These are phyloP conservation scores for Sylvia borin DNA, from an alignment of 2,797 vertebrate genomes.

Conservation along the genomic window DNA sequence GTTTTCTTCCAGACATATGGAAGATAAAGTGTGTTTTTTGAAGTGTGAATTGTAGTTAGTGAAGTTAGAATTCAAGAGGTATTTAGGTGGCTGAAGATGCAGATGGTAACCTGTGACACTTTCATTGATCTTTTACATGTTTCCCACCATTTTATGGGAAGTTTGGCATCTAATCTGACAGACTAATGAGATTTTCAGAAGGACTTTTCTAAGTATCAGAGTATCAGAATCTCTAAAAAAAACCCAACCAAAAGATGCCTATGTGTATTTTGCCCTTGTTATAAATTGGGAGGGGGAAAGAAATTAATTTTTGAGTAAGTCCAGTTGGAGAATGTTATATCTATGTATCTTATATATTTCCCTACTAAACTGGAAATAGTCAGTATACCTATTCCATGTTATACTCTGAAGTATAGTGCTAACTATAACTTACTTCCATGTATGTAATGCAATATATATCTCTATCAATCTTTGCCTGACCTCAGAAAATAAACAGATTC, in stretches of 20 bases:
- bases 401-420: not conserved
- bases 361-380: not conserved
- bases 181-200: not conserved
- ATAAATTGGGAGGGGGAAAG: not conserved
- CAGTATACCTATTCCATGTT: not conserved
- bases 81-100: not conserved
- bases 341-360: not conserved
- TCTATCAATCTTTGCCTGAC: not conserved
- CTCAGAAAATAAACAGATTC: constrained; percentile 36
- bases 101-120: not conserved
- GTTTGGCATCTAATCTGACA: not conserved
- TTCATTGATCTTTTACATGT: not conserved
- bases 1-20: not conserved
- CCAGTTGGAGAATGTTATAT: not conserved
- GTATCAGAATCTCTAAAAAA: not conserved
- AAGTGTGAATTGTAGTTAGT: not conserved
- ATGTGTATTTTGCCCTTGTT: not conserved
- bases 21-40: not conserved
- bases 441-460: not conserved
- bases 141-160: not conserved
- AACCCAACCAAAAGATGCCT: not conserved
- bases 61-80: not conserved
- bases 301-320: not conserved
- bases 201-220: not conserved
- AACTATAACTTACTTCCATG: not conserved